Evolutionary conservation across 2,888 invertebrate species (phyloP).

Genomic region (Tachina fera): DNA sequence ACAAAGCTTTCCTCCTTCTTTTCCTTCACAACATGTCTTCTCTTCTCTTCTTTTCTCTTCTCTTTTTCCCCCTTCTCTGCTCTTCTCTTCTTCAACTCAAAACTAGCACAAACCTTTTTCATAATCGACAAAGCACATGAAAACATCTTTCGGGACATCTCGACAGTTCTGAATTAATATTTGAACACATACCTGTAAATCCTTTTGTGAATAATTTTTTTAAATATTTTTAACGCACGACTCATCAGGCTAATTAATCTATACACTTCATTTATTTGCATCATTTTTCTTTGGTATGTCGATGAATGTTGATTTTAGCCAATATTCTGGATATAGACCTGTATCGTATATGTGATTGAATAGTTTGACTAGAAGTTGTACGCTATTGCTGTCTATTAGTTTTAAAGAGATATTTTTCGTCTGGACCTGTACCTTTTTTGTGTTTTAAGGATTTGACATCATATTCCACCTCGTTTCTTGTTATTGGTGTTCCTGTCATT

Average conservation of each 20-base stretch:
- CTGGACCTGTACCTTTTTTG: constrained; percentile 4
- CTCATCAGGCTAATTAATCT: too few relatives aligned
- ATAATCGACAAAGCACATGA: too few relatives aligned
- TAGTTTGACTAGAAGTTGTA: constrained; percentile 1
- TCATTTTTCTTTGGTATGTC: constrained; percentile 2
- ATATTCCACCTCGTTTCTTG: constrained; percentile 7
- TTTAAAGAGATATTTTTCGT: too few relatives aligned
- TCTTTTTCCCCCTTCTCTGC: too few relatives aligned
- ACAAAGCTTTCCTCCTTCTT: too few relatives aligned
- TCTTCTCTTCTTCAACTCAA: too few relatives aligned
- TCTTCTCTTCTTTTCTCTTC: too few relatives aligned
- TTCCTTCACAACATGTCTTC: too few relatives aligned
- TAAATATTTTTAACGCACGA: background rate
- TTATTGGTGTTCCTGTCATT: constrained; percentile 5
- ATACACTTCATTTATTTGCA: background rate
- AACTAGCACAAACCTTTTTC: too few relatives aligned
- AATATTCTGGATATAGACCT: background rate
- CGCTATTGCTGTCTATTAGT: too few relatives aligned
- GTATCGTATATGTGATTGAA: constrained; percentile 3
- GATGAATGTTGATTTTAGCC: constrained; percentile 19
- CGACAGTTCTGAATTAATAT: background rate
- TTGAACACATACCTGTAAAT: too few relatives aligned
- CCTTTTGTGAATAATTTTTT: background rate
- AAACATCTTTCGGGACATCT: too few relatives aligned
- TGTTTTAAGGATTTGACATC: constrained; percentile 11